phyloP scores from a whole-genome alignment of 2,888 invertebrate genomes.

The Agrotis clavis region DNA sequence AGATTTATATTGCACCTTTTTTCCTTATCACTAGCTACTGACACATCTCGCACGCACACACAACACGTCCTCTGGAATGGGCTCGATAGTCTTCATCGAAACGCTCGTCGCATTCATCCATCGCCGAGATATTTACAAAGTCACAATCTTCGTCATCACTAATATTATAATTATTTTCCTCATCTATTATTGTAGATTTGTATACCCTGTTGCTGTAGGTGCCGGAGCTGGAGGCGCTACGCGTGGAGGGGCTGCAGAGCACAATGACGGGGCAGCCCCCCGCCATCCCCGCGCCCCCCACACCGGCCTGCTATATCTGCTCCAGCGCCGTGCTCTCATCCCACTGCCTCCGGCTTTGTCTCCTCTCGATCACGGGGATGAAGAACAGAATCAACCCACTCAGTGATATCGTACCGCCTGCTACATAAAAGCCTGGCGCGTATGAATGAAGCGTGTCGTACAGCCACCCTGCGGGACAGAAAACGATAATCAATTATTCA shows the following conservation, averaged over 20 bases:
- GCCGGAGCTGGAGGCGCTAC: constrained; percentile 75
- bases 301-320: constrained; percentile 85
- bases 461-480: constrained; percentile 93
- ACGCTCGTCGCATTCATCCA: constrained; percentile 78
- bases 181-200: constrained; percentile 83
- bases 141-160: constrained; percentile 75
- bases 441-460: constrained; percentile 95
- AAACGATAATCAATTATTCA: constrained; percentile 3
- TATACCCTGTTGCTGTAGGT: constrained; percentile 88
- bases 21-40: constrained; percentile 73
- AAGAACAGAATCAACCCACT: constrained; percentile 97
- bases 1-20: constrained; percentile 78
- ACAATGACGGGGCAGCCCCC: constrained; percentile 80
- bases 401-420: constrained; percentile 96
- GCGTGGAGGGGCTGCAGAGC: constrained; percentile 87
- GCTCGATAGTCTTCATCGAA: constrained; percentile 75
- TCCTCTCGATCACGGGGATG: constrained; percentile 94
- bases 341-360: constrained; percentile 71
- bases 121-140: constrained; percentile 79
- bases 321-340: constrained; percentile 79
- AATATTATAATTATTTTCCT: constrained; percentile 76
- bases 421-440: constrained; percentile 96
- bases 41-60: constrained; percentile 74
- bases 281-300: constrained; percentile 59
- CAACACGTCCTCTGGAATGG: constrained; percentile 86